Base-by-base conservation (phyloP, 2,797 vertebrate genomes). In the Chaunax sp. region DNA sequence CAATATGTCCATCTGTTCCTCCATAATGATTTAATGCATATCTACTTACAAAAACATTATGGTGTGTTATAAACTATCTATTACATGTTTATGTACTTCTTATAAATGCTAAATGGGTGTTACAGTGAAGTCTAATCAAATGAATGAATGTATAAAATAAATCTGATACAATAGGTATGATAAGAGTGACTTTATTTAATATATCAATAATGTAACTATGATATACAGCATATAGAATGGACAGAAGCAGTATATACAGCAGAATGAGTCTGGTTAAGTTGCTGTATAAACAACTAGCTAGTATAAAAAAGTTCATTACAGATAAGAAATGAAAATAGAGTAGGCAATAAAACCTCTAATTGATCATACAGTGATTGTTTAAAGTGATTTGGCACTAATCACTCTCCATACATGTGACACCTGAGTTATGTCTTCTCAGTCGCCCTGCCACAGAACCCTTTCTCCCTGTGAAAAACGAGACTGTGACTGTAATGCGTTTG, bases 321-420 rank as follows among this genome's bases (percentile, higher is more conserved):
- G n/a, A 5, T 37, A 8, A 37, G 35, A 37, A 37, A 3, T 37
- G 35, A 37, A 37, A 37, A 37, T 13, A 14, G 35, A 37, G 13
- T 30, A 6, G 28, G 9, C 10, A 45, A 1, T 45, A 3, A 26
- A 6, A 15, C 44, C n/a, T n/a, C 1, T 43, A 22, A 38, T 10
- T 6, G n/a, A 45, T 52, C 64, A 14, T 0, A 25, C 41, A 43
- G 43, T 20, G 22, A 50, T 30, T 41, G 57, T 19, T 44, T 20
- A 52, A 37, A 14, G 10, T 8, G 11, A 19, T 61, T 13, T 54
- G 54, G 46, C 59, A 14, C 50, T 58, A 7, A 62, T 58, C 59
- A 64, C 23, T 16, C 11, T 49, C 35, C 15, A n/a, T 49, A 58
- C 46, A 9, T 20, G 43, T 44, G 37, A 66, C 44, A 43, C 57